Evolutionary conservation across 2,888 invertebrate genomes (phyloP), one percentile per base, ranked within the genome.

Genomic region (Drosophila mettleri): DNA sequence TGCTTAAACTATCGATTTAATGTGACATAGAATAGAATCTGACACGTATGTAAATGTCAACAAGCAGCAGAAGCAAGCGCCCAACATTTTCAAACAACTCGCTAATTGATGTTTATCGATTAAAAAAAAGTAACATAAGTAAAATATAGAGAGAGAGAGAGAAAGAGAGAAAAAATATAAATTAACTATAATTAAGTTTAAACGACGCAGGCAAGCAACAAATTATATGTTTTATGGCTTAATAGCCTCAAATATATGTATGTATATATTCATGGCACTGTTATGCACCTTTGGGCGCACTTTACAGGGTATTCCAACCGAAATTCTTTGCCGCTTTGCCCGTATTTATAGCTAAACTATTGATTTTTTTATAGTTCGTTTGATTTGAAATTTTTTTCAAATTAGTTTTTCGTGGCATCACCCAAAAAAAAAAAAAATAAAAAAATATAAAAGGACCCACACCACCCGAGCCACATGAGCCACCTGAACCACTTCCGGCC

Each of bases 31-130:
- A 48, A 8, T 31, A 5, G 31, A 20, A 14, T 31, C 20, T 48
- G 31, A 18, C 8, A 12, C 27, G 20, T 20, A 20, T 20, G 8
- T 48, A 4, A 20, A 31, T 46, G 18, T 18, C 6, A 7, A 29
- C 18, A 18, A 18, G 45, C 12, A 18, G 18, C 16, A 9, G 4
- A 31, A 14, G 14, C 14, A 48, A 3, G 2, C 10, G 7, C 45
- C 16, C 14, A n/a, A 12, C 12, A 18, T 16, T 14, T 7, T 18
- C 29, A 29, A 29, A 46, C 7, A 27, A n/a, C 43, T 9, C 9
- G n/a, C 27, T 45, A 27, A 45, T 45, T 27, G n/a, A 45, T 27
- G 27, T 45, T 45, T 46, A 48, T 48, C 46, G 46, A 48, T 48
- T 48, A 31, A 29, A 12, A 29, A 27, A 16, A 18, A 18, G 18